phyloP scores from a whole-genome alignment of 1,140 invertebrate genomes.

The Zaprionus camerounensis region DNA sequence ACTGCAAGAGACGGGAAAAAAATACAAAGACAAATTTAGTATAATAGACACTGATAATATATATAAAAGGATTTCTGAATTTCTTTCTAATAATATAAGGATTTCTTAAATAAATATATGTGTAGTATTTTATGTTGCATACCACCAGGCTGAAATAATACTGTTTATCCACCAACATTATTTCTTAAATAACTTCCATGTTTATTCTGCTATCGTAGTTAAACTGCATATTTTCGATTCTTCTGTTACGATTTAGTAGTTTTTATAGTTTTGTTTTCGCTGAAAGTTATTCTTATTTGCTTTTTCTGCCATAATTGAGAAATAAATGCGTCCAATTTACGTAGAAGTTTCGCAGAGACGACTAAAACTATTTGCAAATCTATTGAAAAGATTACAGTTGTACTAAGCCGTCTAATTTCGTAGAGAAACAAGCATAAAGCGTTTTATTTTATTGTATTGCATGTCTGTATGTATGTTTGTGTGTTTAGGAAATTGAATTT shows the following conservation, averaged over 20 bases:
- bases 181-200: no score
- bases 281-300: background rate
- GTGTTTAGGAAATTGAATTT: slow-evolving; percentile 40
- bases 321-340: background rate
- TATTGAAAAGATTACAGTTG: slow-evolving; percentile 6
- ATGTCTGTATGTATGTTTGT: background rate
- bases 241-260: no score
- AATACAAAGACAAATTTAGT: slow-evolving; percentile 10
- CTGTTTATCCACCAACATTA: no score
- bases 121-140: no score
- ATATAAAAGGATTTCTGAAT: no score
- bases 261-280: no score
- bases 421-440: slow-evolving; percentile 9
- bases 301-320: background rate
- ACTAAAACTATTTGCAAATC: slow-evolving; percentile 3
- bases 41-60: background rate
- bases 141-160: no score
- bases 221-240: no score
- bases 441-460: background rate
- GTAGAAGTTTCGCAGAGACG: background rate
- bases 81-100: no score
- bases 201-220: no score
- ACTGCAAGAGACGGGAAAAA: slow-evolving; percentile 55
- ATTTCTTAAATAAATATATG: no score
- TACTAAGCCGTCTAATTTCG: slow-evolving; percentile 25